phyloP scores from a whole-genome alignment of 2,797 vertebrate species.

The Smutsia gigantea region DNA sequence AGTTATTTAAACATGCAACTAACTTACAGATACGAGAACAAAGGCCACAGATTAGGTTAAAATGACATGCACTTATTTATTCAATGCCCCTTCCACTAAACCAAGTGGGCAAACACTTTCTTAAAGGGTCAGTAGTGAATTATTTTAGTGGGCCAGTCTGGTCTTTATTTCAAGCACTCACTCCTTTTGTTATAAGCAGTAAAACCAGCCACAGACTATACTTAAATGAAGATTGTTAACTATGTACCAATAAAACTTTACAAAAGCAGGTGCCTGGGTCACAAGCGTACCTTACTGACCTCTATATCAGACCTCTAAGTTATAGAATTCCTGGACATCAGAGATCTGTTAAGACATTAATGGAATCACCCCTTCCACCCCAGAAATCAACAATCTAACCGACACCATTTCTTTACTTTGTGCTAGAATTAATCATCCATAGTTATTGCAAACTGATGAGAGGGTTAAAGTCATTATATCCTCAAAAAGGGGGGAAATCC shows the following conservation, averaged over 20 bases:
- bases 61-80: not conserved
- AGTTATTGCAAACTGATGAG: not conserved
- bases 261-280: not conserved
- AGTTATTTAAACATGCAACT: constrained; percentile 29
- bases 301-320: not conserved
- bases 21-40: constrained; percentile 19
- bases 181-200: not conserved
- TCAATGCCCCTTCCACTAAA: not conserved
- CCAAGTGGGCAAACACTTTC: not conserved
- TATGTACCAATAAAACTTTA: constrained; percentile 19
- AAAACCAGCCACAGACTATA: not conserved
- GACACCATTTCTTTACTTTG: not conserved
- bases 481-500: not conserved
- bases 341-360: not conserved
- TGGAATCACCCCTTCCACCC: not conserved
- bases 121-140: not conserved
- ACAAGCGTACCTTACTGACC: not conserved
- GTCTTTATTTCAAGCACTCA: constrained; percentile 19
- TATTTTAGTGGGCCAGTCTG: not conserved
- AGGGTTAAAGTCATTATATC: not conserved
- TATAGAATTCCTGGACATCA: not conserved
- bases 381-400: not conserved
- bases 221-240: not conserved
- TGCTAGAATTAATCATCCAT: not conserved
- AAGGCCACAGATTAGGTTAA: not conserved